Evolutionary conservation across 2,888 invertebrate genomes (phyloP), one percentile per base, ranked within the genome.

Genomic region (Drosophila tripunctata): DNA sequence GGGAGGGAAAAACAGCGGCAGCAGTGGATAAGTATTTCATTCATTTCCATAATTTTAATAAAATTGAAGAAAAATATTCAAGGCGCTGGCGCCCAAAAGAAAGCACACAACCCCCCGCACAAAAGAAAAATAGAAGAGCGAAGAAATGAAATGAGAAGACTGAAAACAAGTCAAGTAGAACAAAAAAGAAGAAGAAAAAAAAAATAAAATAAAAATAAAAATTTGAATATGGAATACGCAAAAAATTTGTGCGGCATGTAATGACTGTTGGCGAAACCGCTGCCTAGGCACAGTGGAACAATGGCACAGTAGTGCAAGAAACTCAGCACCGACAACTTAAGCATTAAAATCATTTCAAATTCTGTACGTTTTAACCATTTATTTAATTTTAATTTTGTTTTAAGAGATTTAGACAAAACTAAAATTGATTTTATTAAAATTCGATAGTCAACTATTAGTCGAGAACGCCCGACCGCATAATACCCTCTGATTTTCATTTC

Each of bases 21-120:
- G 27, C 36, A 52, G 56, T 60, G 51, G 56, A 77, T 65, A 80
- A 74, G 78, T 86, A 86, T 87, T 83, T 83, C 86, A 83, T 87
- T 86, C 84, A 88, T 84, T 84, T 84, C 88, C 88, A 84, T 88
- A 84, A 84, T 83, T 86, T 86, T 88, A 84, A 84, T 88, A 88
- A 84, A 88, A 84, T 79, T 79, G 80, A 75, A 70, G 81, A 81
- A 82, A 87, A 76, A 86, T 83, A 85, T 87, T 87, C 83, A 82
- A 79, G 83, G 69, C 76, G 58, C 50, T 60, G 70, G 31, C 72
- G 43, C n/a, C n/a, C 38, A 24, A 35, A 33, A 35, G 33, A 56
- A 48, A 22, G 38, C 41, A 27, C 31, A 21, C 22, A n/a, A n/a
- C n/a, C n/a, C n/a, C n/a, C n/a, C n/a, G n/a, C n/a, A n/a, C 33